phyloP scores from a whole-genome alignment of 1,140 invertebrate species.

The Drosophila varians region DNA sequence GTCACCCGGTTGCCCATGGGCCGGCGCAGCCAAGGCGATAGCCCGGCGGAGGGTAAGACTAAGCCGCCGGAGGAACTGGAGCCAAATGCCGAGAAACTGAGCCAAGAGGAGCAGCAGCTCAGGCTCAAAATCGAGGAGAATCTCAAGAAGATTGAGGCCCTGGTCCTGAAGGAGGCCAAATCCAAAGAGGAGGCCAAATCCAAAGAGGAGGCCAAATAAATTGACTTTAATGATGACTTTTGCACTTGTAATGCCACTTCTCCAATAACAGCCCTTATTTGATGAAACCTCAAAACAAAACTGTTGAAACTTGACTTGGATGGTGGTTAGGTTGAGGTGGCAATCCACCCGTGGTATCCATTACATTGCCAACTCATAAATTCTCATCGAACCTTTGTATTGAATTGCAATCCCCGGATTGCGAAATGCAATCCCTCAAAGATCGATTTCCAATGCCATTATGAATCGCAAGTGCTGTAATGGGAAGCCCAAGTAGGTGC shows the following conservation, averaged over 20 bases:
- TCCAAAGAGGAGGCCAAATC: background rate
- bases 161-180: conserved; percentile 39
- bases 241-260: background rate
- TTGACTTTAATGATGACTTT: background rate
- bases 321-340: conserved; percentile 18
- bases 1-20: conserved; percentile 60
- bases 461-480: conserved; percentile 72
- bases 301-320: conserved; percentile 17
- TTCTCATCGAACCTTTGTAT: conserved; percentile 22
- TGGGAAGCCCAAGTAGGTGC: too few relatives aligned
- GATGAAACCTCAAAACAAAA: conserved; percentile 37
- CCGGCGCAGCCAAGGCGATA: conserved; percentile 56
- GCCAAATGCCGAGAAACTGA: conserved; percentile 21
- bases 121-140: conserved; percentile 35
- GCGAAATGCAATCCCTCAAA: conserved; percentile 31
- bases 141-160: conserved; percentile 51
- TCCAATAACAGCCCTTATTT: background rate
- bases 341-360: conserved; percentile 36
- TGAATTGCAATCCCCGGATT: conserved; percentile 40
- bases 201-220: background rate
- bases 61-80: conserved; percentile 2
- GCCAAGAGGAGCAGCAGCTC: conserved; percentile 3
- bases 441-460: conserved; percentile 63
- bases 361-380: conserved; percentile 20
- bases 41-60: conserved; percentile 7